Conservation (phyloP, 2,888 invertebrate species). For the Pachliopta kotzebuea region DNA sequence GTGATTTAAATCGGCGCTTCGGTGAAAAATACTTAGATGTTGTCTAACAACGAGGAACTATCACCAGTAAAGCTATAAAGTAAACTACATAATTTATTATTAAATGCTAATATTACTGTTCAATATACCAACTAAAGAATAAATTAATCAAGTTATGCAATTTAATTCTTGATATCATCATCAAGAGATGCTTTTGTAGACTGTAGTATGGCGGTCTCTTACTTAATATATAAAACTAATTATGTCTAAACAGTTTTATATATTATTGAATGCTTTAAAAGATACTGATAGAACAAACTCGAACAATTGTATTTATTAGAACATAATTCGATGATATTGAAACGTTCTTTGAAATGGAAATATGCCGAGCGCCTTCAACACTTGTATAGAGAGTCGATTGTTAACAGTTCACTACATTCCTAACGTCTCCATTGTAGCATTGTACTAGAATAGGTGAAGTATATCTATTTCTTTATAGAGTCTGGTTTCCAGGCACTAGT, state of each 20-base stretch:
- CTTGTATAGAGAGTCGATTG: conserved; percentile 2
- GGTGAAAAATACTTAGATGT: no score
- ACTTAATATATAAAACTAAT: no score
- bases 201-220: no score
- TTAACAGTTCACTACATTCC: conserved; percentile 14
- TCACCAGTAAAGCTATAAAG: no score
- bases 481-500: conserved; percentile 17
- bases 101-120: no score
- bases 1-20: no score
- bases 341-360: conserved; percentile 10
- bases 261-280: not conserved
- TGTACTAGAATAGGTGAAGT: conserved; percentile 1
- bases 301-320: not conserved
- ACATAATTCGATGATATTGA: not conserved
- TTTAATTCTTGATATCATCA: no score
- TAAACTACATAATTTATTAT: no score
- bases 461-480: conserved; percentile 16
- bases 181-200: no score
- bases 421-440: conserved; percentile 17
- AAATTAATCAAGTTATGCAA: no score
- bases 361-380: conserved; percentile 7
- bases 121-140: no score
- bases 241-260: not conserved
- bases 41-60: no score
- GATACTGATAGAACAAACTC: not conserved